A percentile compares a stretch with the other conserved stretches of the same genome.
Evolutionary conservation across 2,888 invertebrate genomes (phyloP).

Genomic region (Drosophila macrospina): DNA sequence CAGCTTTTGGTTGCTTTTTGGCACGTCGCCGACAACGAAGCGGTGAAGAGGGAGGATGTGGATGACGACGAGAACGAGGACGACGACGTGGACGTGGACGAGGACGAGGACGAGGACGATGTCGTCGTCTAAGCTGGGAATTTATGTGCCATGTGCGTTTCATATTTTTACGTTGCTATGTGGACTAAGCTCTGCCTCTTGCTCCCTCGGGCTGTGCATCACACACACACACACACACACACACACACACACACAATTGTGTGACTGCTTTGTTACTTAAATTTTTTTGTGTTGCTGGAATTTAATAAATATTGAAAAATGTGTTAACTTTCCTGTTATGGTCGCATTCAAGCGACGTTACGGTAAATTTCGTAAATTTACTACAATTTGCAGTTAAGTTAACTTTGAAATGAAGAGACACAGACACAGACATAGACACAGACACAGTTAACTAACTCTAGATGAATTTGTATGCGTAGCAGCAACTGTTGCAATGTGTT

Average conservation of each 20-base stretch:
- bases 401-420: constrained; percentile 10
- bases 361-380: constrained; percentile 21
- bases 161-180: constrained; percentile 75
- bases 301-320: constrained; percentile 60
- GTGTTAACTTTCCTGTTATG: constrained; percentile 24
- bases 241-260: constrained; percentile 7
- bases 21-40: constrained; percentile 46
- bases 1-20: constrained; percentile 54
- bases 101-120: constrained; percentile 11
- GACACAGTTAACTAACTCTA: constrained; percentile 9
- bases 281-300: constrained; percentile 31
- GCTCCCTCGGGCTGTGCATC: constrained; percentile 29
- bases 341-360: constrained; percentile 11
- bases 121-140: constrained; percentile 72
- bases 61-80: not conserved
- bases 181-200: constrained; percentile 51
- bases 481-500: not conserved
- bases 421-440: too few species aligned
- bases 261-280: constrained; percentile 23
- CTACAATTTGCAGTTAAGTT: constrained; percentile 9
- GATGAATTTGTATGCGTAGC: not conserved
- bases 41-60: not conserved
- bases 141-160: constrained; percentile 77
- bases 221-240: constrained; percentile 6
- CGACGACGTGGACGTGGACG: not conserved